phyloP scores from a whole-genome alignment of 2,113 vertebrate species.

The Chaetodon trifascialis region DNA sequence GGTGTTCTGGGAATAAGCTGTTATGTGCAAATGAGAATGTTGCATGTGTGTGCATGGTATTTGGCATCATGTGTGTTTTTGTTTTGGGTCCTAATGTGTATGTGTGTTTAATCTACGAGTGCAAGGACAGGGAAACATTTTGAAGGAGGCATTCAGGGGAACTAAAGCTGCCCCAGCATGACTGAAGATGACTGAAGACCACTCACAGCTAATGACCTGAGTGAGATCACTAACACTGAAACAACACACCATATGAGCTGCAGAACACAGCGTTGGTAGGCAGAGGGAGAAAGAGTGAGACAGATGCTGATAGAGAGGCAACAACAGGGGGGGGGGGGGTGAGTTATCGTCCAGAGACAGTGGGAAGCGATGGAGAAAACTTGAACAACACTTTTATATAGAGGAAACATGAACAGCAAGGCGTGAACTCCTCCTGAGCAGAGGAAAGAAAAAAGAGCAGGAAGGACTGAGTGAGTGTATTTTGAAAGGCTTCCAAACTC shows the following conservation, averaged over 20 bases:
- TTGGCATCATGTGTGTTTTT: conserved; percentile 12
- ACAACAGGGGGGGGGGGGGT: conserved; percentile 1
- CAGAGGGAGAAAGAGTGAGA: conserved; percentile 18
- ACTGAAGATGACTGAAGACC: conserved; percentile 64
- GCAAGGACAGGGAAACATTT: conserved; percentile 32
- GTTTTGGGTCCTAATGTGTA: conserved; percentile 17
- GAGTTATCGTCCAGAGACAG: neutral
- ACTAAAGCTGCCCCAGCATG: conserved; percentile 49
- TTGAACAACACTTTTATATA: neutral
- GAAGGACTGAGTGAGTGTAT: neutral
- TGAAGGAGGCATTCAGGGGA: conserved; percentile 32
- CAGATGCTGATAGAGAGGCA: conserved; percentile 12
- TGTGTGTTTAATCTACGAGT: conserved; percentile 12
- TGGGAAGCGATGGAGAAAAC: neutral
- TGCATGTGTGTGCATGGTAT: neutral
- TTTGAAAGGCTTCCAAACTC: neutral
- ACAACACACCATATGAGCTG: conserved; percentile 28
- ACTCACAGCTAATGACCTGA: conserved; percentile 56
- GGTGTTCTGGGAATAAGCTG: neutral
- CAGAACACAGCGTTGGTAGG: neutral
- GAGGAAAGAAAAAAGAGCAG: neutral
- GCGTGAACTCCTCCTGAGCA: neutral
- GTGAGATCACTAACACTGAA: conserved; percentile 52
- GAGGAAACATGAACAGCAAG: neutral
- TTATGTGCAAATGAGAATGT: neutral